Evolutionary conservation across 2,888 invertebrate genomes (phyloP).

Genomic region (Sympetrum striolatum): DNA sequence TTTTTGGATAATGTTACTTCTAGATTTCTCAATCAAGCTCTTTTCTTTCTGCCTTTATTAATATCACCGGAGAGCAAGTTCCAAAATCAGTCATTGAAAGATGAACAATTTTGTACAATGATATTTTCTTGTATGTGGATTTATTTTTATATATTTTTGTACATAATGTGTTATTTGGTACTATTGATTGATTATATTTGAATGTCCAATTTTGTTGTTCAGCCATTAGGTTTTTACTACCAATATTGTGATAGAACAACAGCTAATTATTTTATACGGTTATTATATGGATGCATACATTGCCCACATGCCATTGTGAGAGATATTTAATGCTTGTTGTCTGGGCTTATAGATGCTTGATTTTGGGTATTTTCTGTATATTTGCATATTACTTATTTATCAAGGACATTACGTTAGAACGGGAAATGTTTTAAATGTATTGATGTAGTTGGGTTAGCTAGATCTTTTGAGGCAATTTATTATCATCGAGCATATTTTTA

Average conservation of each 20-base stretch:
- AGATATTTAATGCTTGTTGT: background rate
- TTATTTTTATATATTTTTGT: constrained; percentile 1
- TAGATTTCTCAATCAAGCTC: background rate
- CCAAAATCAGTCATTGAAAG: background rate
- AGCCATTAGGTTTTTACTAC: background rate
- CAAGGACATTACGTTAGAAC: background rate
- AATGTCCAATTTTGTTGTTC: background rate
- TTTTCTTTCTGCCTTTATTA: background rate
- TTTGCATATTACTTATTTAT: background rate
- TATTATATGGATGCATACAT: background rate
- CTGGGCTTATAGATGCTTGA: background rate
- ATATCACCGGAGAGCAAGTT: background rate
- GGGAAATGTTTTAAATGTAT: background rate
- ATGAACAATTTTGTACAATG: background rate
- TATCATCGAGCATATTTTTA: background rate
- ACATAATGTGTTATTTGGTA: background rate
- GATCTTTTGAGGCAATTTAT: background rate
- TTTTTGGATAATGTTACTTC: background rate
- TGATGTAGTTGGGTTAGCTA: background rate
- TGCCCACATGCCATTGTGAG: background rate
- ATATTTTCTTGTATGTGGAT: background rate
- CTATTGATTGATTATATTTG: background rate
- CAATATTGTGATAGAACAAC: background rate
- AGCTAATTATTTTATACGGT: background rate
- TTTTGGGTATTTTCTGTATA: background rate